A percentile compares a stretch with the other conserved stretches of the same genome.
Evolutionary conservation across 1,140 invertebrate species (phyloP).

Genomic region (Mercenaria mercenaria): DNA sequence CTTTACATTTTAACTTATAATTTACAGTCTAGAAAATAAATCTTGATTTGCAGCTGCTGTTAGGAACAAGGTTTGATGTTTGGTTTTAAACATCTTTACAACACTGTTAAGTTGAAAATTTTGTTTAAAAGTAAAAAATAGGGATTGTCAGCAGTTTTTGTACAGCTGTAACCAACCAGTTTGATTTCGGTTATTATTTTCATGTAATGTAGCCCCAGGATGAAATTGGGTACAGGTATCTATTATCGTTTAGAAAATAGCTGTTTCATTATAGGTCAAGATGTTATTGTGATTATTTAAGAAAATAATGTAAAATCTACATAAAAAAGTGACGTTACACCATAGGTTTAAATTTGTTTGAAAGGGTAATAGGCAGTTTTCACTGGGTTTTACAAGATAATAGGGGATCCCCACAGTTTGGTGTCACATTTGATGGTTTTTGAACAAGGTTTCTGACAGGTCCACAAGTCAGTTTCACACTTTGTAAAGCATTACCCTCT

Average conservation of each 20-base stretch:
- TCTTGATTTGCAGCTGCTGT: no score
- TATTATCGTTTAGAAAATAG: neutral
- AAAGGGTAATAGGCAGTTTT: slow-evolving; percentile 2
- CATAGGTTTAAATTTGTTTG: neutral
- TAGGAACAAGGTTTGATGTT: no score
- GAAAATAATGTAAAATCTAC: neutral
- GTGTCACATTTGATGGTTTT: neutral
- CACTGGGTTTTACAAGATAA: neutral
- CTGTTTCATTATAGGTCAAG: neutral
- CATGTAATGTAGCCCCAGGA: neutral
- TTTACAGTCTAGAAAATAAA: no score
- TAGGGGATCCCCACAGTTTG: neutral
- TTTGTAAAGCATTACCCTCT: no score
- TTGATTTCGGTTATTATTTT: no score
- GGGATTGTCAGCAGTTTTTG: no score
- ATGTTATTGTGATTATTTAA: neutral
- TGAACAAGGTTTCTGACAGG: neutral
- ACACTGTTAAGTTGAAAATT: no score
- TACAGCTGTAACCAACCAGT: no score
- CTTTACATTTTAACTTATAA: no score
- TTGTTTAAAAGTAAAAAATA: no score
- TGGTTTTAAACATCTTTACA: no score
- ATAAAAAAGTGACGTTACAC: neutral
- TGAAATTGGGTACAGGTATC: neutral
- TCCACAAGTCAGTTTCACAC: neutral